A percentile compares a stretch with the other conserved stretches of the same genome.
Evolutionary conservation across 2,113 vertebrate species (phyloP).

Genomic region (pig (Sus scrofa)): DNA sequence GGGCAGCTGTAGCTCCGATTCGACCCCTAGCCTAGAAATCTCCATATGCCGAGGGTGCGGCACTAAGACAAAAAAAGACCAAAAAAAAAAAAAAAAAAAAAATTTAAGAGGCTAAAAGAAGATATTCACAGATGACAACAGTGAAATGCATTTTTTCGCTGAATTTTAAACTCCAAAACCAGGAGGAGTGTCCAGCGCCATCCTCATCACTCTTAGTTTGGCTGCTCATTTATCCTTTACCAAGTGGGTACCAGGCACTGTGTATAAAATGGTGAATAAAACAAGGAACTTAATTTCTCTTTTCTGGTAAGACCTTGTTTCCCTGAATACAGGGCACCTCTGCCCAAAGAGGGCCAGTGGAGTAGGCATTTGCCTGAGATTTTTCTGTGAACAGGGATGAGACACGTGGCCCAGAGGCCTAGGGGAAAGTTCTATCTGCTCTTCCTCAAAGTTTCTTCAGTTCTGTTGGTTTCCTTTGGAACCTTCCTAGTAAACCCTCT

Average conservation of each 20-base stretch:
- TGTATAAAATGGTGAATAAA: slow-evolving; percentile 5
- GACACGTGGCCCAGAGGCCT: neutral
- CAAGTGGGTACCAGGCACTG: neutral
- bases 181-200: neutral
- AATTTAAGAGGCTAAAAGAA: neutral
- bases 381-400: slow-evolving; percentile 11
- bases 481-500: neutral
- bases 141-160: neutral
- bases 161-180: neutral
- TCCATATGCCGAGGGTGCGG: too few species aligned
- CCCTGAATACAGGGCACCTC: neutral
- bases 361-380: neutral
- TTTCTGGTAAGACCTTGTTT: neutral
- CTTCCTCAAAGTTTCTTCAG: neutral
- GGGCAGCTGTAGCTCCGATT: too few species aligned
- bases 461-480: neutral
- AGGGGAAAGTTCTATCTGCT: neutral
- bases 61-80: too few species aligned
- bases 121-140: neutral
- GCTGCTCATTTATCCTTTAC: neutral
- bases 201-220: neutral
- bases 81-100: too few species aligned
- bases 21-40: too few species aligned
- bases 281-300: neutral
- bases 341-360: neutral